A percentile compares a stretch with the other conserved stretches of the same genome.
phyloP scores from a whole-genome alignment of 1,140 invertebrate species.

The Anthonomus grandis region DNA sequence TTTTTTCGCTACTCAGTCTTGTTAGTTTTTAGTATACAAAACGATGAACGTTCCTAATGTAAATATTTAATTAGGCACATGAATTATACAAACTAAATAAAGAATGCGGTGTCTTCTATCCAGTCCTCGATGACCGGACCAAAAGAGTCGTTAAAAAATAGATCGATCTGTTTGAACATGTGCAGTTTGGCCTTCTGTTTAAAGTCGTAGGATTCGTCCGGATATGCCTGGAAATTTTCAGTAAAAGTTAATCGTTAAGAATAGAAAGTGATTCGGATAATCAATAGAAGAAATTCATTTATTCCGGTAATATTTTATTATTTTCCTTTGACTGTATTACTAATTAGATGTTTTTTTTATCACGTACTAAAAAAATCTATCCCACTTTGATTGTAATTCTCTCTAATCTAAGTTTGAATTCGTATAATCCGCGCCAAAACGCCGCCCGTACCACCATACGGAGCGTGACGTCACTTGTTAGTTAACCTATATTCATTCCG shows the following conservation, averaged over 20 bases:
- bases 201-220: conserved; percentile 76
- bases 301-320: too few relatives aligned
- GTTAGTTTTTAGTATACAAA: too few relatives aligned
- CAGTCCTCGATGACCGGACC: conserved; percentile 68
- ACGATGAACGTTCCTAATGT: neutral
- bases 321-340: neutral
- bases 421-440: too few relatives aligned
- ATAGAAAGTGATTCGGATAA: neutral
- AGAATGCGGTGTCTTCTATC: conserved; percentile 52
- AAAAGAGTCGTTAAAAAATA: conserved; percentile 81
- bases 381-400: too few relatives aligned
- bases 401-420: too few relatives aligned
- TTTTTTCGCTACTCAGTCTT: too few relatives aligned
- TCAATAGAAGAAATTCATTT: neutral
- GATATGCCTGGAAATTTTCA: conserved; percentile 65
- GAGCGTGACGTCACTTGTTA: too few relatives aligned
- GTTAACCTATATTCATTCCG: too few relatives aligned
- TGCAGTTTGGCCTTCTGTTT: conserved; percentile 63
- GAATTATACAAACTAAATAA: conserved; percentile 41
- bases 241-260: conserved; percentile 16
- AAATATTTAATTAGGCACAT: neutral
- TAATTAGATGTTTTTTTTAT: too few relatives aligned
- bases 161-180: conserved; percentile 77
- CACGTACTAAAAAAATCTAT: too few relatives aligned
- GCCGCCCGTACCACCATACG: too few relatives aligned